Conservation (phyloP, 53 echinoderm and acorn worm genomes). For the Antedon mediterranea region DNA sequence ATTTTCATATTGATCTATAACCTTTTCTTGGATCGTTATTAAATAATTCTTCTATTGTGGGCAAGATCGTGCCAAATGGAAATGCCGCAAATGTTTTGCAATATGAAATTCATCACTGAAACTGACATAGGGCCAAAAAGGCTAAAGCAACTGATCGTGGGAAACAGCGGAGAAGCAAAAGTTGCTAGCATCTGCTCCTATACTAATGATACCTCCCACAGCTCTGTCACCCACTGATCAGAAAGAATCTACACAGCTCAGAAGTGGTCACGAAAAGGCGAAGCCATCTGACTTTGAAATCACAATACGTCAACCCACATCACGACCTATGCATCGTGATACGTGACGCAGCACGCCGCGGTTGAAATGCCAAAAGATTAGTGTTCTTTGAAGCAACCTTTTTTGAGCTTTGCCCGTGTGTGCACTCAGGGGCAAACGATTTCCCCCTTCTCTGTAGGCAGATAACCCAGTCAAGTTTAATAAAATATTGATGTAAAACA, state of each 20-base stretch:
- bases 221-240: neutral
- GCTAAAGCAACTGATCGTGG: neutral
- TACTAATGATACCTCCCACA: neutral
- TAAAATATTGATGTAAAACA: neutral
- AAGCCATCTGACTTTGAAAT: neutral
- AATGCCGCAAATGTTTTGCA: neutral
- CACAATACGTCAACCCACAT: neutral
- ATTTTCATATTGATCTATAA: neutral
- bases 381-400: neutral
- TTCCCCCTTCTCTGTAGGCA: neutral
- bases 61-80: neutral
- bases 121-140: slow-evolving; percentile 1
- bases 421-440: neutral
- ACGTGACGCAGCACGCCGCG: neutral
- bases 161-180: neutral
- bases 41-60: slow-evolving; percentile 1
- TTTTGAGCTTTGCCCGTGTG: neutral
- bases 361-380: neutral
- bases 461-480: neutral
- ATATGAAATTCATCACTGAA: neutral
- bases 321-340: neutral
- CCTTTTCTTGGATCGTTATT: neutral
- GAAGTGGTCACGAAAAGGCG: neutral
- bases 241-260: neutral
- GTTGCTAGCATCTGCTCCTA: neutral